phyloP scores from a whole-genome alignment of 2,113 vertebrate genomes.

The Danio rerio region DNA sequence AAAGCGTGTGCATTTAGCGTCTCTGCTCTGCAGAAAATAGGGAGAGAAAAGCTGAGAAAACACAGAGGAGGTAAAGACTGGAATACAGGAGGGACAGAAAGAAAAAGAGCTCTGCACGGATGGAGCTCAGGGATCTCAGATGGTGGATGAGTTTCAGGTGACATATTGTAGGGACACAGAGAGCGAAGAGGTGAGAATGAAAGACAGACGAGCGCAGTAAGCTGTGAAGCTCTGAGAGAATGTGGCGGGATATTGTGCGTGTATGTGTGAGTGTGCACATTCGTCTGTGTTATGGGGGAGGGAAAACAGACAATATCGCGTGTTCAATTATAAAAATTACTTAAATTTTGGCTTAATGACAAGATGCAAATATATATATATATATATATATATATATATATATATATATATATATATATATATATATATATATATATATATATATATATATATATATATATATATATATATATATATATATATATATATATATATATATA shows the following conservation, averaged over 20 bases:
- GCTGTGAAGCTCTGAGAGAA: not conserved
- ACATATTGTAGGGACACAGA: constrained; percentile 18
- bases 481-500: too few species aligned
- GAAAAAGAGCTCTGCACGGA: not conserved
- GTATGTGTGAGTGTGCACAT: too few species aligned
- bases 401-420: too few species aligned
- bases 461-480: too few species aligned
- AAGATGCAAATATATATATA: too few species aligned
- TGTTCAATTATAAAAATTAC: too few species aligned
- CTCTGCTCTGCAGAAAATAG: constrained; percentile 12
- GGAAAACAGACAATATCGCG: too few species aligned
- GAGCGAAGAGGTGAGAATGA: not conserved
- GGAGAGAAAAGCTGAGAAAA: not conserved
- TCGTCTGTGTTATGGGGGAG: too few species aligned
- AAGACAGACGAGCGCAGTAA: not conserved
- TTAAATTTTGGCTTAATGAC: too few species aligned
- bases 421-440: too few species aligned
- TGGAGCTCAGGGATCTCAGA: not conserved
- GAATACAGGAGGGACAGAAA: not conserved
- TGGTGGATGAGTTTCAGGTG: constrained; percentile 10
- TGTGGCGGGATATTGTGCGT: not conserved
- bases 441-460: too few species aligned
- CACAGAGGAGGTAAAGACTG: not conserved
- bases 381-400: too few species aligned
- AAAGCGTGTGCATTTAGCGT: constrained; percentile 1